phyloP scores from a whole-genome alignment of 2,888 invertebrate genomes.

The Cheilosia scutellata region DNA sequence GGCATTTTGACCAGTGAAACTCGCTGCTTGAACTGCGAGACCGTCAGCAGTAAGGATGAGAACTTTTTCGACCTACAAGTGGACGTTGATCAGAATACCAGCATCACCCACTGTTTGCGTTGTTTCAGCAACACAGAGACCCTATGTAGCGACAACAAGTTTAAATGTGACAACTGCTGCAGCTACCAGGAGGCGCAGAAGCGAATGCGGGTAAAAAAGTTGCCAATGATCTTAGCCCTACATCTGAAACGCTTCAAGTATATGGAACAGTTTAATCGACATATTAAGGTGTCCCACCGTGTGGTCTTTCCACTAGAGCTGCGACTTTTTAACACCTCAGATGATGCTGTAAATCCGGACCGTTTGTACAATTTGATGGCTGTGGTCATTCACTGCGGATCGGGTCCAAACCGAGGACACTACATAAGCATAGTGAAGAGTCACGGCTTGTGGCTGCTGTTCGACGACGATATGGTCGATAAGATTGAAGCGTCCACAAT shows the following conservation, averaged over 20 bases:
- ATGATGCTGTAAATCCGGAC: conserved; percentile 99
- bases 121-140: conserved; percentile 99
- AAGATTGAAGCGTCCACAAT: conserved; percentile 99
- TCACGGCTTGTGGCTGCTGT: conserved; percentile 99
- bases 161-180: conserved; percentile 99
- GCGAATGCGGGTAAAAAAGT: conserved; percentile 98
- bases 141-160: conserved; percentile 99
- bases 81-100: conserved; percentile 99
- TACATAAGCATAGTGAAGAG: conserved; percentile 99
- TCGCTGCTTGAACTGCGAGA: conserved; percentile 99
- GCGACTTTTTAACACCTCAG: conserved; percentile 98
- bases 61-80: conserved; percentile 99
- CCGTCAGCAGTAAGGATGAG: conserved; percentile 99
- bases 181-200: conserved; percentile 99
- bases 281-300: conserved; percentile 99
- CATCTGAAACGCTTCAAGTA: conserved; percentile 98
- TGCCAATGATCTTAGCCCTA: conserved; percentile 98
- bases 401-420: conserved; percentile 99
- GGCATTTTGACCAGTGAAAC: conserved; percentile 99
- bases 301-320: conserved; percentile 99
- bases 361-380: conserved; percentile 99
- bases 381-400: conserved; percentile 99
- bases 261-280: conserved; percentile 99
- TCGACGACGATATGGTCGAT: conserved; percentile 99
- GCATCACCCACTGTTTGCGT: conserved; percentile 98